Base-by-base conservation (phyloP, 2,888 invertebrate genomes). In the Drosophila mimetica region DNA sequence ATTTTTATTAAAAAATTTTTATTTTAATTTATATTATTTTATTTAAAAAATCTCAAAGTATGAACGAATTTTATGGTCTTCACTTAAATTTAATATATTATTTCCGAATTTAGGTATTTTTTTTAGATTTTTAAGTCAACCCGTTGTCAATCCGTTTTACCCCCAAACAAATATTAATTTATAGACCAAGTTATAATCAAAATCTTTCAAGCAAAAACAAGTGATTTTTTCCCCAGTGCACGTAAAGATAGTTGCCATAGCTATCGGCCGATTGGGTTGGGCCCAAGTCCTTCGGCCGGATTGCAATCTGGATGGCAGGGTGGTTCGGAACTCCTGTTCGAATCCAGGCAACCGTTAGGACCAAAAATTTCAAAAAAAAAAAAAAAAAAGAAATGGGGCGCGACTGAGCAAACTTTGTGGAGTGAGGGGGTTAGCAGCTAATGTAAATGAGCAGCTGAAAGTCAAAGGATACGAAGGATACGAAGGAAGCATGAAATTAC, bases 181-280 rank as follows among this genome's bases (percentile, higher is more conserved):
- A n/a, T n/a, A n/a, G n/a, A n/a, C n/a, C n/a, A n/a, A n/a, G n/a
- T n/a, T n/a, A n/a, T n/a, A n/a, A n/a, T n/a, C n/a, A n/a, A n/a
- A n/a, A n/a, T n/a, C n/a, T n/a, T n/a, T n/a, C n/a, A n/a, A n/a
- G n/a, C n/a, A n/a, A n/a, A n/a, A n/a, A n/a, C n/a, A n/a, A n/a
- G n/a, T n/a, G n/a, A n/a, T n/a, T n/a, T n/a, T 44, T 20, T 37
- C 37, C 28, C 4, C 20, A n/a, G 46, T 61, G 60, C 13, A 67
- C 18, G 46, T 14, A 63, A 42, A 81, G 85, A 87, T 87, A 81
- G 80, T 87, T 87, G 79, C 83, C 87, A 81, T 81, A 85, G 67
- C 57, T 52, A 73, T 71, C 53, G 28, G 46, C 37, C 63, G 51
- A 44, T 70, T 58, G 55, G 36, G 48, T 67, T 58, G 71, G 53